Conservation (phyloP, 2,113 vertebrate species). For the Amia ocellicauda region DNA sequence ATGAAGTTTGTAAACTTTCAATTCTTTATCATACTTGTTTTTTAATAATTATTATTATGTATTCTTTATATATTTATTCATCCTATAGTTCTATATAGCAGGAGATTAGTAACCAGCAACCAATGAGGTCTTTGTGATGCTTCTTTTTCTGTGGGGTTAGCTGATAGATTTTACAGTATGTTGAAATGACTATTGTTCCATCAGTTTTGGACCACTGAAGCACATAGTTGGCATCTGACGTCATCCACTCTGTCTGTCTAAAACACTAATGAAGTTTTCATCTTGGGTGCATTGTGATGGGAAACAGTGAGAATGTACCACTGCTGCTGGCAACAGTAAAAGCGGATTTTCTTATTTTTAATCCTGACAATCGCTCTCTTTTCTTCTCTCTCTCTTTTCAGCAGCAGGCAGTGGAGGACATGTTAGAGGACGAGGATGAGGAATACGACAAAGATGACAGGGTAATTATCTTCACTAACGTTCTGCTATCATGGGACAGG, state of each 20-base stretch:
- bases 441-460: slow-evolving; percentile 99
- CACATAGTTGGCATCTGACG: slow-evolving; percentile 62
- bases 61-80: too few species aligned
- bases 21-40: too few species aligned
- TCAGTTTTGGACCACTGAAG: slow-evolving; percentile 60
- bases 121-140: too few species aligned
- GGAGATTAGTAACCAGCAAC: too few species aligned
- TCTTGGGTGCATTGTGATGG: background rate
- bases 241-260: slow-evolving; percentile 36
- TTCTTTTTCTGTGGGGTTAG: background rate
- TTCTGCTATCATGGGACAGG: slow-evolving; percentile 68
- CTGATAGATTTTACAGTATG: background rate
- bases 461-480: slow-evolving; percentile 89
- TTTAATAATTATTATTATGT: too few species aligned
- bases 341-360: background rate
- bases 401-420: slow-evolving; percentile 92
- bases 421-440: slow-evolving; percentile 95
- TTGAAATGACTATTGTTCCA: slow-evolving; percentile 40
- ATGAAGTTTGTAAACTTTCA: too few species aligned
- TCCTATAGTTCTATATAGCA: too few species aligned
- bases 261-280: slow-evolving; percentile 16
- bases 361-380: slow-evolving; percentile 48
- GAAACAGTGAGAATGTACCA: too few species aligned
- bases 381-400: slow-evolving; percentile 11
- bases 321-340: background rate